Evolutionary conservation across 2,888 invertebrate genomes (phyloP).

Genomic region (Bibio marci): DNA sequence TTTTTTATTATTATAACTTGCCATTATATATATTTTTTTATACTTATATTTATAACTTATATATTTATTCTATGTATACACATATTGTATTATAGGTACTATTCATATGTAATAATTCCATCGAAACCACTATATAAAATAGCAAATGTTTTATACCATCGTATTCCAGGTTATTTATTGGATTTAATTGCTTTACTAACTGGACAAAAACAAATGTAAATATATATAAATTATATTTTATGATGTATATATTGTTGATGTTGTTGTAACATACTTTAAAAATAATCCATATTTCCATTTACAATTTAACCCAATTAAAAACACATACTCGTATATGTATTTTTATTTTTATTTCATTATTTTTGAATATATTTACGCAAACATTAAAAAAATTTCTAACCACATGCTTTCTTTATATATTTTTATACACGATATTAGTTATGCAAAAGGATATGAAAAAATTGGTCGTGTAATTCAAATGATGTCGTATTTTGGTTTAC

Average conservation of each 20-base stretch:
- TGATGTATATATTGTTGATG: too few species aligned
- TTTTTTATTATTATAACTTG: too few species aligned
- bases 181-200: conserved; percentile 28
- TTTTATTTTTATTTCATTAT: not conserved
- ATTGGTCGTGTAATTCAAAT: conserved; percentile 27
- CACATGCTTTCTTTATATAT: too few species aligned
- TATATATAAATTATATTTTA: not conserved
- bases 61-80: too few species aligned
- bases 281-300: too few species aligned
- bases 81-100: conserved; percentile 29
- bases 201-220: conserved; percentile 30
- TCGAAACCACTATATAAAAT: conserved; percentile 27
- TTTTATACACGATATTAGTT: conserved; percentile 14
- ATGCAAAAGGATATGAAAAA: conserved; percentile 25
- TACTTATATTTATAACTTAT: too few species aligned
- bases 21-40: too few species aligned
- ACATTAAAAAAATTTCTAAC: too few species aligned
- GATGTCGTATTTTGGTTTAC: conserved; percentile 30
- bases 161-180: conserved; percentile 29
- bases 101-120: conserved; percentile 29
- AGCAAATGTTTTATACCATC: conserved; percentile 27
- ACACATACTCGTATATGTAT: too few species aligned
- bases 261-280: too few species aligned
- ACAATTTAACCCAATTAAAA: too few species aligned
- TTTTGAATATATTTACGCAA: not conserved